Evolutionary conservation across 1,140 invertebrate species (phyloP), one percentile per base, ranked within the genome.

Genomic region (Apocrypta bakeri): DNA sequence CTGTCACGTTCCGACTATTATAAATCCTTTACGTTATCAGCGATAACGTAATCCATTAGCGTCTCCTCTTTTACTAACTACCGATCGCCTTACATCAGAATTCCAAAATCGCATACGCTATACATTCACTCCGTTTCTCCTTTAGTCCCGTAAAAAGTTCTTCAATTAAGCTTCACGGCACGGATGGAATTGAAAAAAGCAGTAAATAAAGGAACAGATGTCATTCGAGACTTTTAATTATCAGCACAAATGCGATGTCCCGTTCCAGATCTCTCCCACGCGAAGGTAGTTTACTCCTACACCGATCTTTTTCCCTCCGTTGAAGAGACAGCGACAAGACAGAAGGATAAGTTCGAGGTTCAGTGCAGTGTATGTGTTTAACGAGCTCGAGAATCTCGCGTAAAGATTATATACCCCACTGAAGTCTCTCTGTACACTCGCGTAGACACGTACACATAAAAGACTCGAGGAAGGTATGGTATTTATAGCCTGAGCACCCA

Each of bases 401-500:
- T 56, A 1, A 17, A 56, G 48, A 56, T 56, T 56, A 21, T 56
- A 4, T 56, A 21, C 48, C 9, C 40, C 40, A 17, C 3, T 14
- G 42, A 56, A 3, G 63, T 66, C 63, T 66, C 68, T 71, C 86
- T n/a, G 42, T 17, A 17, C 42, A 48, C 14, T 1, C 1, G 11
- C 12, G 11, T 7, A 12, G 1, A 12, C 12, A 42, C 12, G 11
- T 12, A 42, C 12, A 42, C 42, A 48, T 17, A 48, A 1, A 17
- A 12, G 42, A 0, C 12, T 3, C 14, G 1, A 2, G 14, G 42
- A 17, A 17, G 1, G 17, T 17, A 48, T 1, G 85, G 88, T 89
- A 88, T 89, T 89, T 89, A 89, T 89, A 89, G 88, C 86, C 82
- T 84, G 78, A 84, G 86, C 85, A 9, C 64, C 85, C 6, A 56